A percentile compares a stretch with the other conserved stretches of the same genome.
These are phyloP conservation scores for Cinclus mexicanus DNA, from an alignment of 2,113 vertebrate species.

Conservation along the genomic window DNA sequence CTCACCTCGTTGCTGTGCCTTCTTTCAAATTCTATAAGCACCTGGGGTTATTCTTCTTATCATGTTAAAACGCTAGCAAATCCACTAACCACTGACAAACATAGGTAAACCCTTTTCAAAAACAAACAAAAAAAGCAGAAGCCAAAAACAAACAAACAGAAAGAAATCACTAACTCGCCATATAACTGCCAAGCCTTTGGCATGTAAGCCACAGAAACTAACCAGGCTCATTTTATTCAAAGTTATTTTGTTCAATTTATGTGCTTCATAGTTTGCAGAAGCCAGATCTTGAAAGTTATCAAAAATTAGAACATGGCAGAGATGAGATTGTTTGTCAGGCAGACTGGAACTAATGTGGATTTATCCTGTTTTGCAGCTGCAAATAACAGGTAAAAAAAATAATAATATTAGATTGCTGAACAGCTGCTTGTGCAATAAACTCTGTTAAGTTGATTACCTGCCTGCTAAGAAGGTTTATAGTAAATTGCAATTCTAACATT, in stretches of 20 bases:
- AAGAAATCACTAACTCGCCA: background rate
- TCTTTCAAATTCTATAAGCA: background rate
- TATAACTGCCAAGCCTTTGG: background rate
- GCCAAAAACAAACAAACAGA: background rate
- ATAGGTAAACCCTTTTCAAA: background rate
- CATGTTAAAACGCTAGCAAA: background rate
- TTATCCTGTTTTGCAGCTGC: slow-evolving; percentile 54
- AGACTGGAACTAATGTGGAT: slow-evolving; percentile 40
- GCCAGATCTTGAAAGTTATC: slow-evolving; percentile 21
- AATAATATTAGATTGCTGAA: slow-evolving; percentile 59
- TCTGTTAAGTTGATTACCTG: slow-evolving; percentile 65
- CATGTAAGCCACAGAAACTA: background rate
- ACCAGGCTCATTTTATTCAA: background rate
- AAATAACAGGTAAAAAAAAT: slow-evolving; percentile 58
- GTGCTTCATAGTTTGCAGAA: background rate
- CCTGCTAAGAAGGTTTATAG: slow-evolving; percentile 65
- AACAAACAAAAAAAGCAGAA: background rate
- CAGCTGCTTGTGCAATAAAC: slow-evolving; percentile 62
- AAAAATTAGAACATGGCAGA: slow-evolving; percentile 2
- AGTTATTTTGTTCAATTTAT: background rate
- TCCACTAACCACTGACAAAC: background rate
- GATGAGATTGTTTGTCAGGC: slow-evolving; percentile 44
- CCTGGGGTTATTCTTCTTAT: background rate
- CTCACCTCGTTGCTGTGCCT: background rate
- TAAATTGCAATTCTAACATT: slow-evolving; percentile 56